Conservation (phyloP, 2,888 invertebrate genomes). For the Pseudococcus longispinus region DNA sequence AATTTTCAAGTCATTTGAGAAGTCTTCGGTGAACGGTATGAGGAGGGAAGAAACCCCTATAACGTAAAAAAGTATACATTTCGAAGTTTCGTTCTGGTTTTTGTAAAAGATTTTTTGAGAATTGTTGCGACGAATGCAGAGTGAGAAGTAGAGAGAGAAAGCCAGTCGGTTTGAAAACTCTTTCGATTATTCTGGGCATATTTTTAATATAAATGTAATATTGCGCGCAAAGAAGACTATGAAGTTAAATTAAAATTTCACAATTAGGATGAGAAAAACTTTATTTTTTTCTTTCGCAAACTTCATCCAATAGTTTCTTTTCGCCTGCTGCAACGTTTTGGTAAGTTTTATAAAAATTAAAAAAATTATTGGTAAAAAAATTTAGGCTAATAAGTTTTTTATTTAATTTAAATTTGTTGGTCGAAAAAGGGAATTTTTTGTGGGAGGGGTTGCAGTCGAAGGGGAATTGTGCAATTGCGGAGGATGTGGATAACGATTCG, state of each 20-base stretch:
- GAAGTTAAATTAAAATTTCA: background rate
- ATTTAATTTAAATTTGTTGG: background rate
- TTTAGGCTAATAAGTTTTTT: background rate
- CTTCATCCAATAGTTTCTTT: background rate
- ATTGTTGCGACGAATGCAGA: background rate
- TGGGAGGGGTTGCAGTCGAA: background rate
- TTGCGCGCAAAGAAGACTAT: background rate
- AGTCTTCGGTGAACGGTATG: background rate
- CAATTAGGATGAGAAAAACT: background rate
- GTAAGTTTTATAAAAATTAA: background rate
- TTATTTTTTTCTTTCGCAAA: background rate
- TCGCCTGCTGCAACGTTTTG: background rate
- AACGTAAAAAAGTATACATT: background rate
- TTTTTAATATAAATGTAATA: background rate
- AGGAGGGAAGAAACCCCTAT: background rate
- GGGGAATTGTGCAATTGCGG: background rate
- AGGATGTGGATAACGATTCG: background rate
- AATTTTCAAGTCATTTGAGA: background rate
- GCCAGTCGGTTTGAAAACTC: background rate
- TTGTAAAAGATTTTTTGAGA: background rate
- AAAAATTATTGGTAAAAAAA: background rate
- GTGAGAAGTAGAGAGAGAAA: background rate
- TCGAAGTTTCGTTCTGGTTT: background rate
- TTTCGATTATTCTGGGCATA: background rate
- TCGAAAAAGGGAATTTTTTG: background rate